phyloP scores from a whole-genome alignment of 2,888 invertebrate genomes.

The Crossocerus cetratus region DNA sequence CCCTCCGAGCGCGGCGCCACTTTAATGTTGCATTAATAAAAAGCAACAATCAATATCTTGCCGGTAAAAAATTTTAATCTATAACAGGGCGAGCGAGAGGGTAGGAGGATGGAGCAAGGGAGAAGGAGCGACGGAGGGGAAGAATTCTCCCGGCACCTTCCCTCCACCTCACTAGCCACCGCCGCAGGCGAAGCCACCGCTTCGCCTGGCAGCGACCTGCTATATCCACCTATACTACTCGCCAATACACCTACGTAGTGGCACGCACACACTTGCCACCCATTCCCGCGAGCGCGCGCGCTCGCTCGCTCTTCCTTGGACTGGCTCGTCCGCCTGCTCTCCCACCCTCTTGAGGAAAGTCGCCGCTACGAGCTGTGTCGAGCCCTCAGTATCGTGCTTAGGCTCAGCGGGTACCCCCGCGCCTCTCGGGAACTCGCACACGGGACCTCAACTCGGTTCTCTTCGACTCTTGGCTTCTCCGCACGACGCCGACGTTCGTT shows the following conservation, averaged over 20 bases:
- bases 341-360: constrained; percentile 59
- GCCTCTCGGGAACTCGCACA: constrained; percentile 33
- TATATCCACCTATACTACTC: not conserved
- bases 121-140: too few relatives aligned
- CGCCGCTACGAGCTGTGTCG: constrained; percentile 44
- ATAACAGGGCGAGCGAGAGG: constrained; percentile 62
- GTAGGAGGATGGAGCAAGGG: too few relatives aligned
- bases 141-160: constrained; percentile 45
- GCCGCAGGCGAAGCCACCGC: constrained; percentile 7
- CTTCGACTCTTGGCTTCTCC: constrained; percentile 40
- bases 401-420: constrained; percentile 50
- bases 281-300: constrained; percentile 15
- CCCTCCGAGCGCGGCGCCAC: constrained; percentile 62
- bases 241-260: too few relatives aligned
- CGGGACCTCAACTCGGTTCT: too few relatives aligned
- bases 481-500: not conserved
- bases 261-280: constrained; percentile 30
- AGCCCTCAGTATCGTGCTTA: constrained; percentile 59
- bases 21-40: constrained; percentile 77
- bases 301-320: constrained; percentile 1
- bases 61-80: constrained; percentile 75
- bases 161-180: constrained; percentile 9
- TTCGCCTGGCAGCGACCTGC: constrained; percentile 31
- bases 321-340: constrained; percentile 29
- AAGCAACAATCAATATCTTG: constrained; percentile 77